Conservation (phyloP, 2,888 invertebrate species). For the Drosophila fulvimacula region DNA sequence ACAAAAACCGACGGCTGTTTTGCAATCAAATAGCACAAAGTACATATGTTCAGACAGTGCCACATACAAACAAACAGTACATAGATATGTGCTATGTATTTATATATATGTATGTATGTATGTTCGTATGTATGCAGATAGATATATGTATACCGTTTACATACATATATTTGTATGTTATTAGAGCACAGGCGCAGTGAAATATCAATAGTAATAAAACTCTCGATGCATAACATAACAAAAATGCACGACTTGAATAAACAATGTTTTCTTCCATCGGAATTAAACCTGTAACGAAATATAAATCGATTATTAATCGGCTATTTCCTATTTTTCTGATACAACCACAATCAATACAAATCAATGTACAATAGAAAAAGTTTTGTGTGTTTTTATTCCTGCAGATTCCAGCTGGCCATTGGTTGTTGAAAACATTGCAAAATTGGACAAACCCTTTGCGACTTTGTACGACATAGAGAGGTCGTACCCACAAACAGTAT, state of each 20-base stretch:
- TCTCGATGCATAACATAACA: conserved; percentile 38
- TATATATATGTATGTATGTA: conserved; percentile 10
- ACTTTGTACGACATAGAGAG: conserved; percentile 82
- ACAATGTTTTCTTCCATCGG: conserved; percentile 24
- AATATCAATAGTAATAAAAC: conserved; percentile 60
- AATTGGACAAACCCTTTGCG: conserved; percentile 83
- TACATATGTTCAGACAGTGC: conserved; percentile 35
- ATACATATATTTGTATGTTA: conserved; percentile 49
- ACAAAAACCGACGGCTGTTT: conserved; percentile 60
- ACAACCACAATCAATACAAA: conserved; percentile 31
- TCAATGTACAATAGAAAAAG: neutral
- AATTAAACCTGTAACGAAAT: conserved; percentile 27
- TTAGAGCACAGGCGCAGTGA: conserved; percentile 61
- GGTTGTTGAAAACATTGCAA: conserved; percentile 72
- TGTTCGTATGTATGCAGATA: neutral
- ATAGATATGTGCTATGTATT: conserved; percentile 27
- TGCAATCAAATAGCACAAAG: conserved; percentile 58
- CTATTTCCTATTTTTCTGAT: conserved; percentile 19
- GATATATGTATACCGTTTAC: conserved; percentile 18
- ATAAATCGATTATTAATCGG: conserved; percentile 45
- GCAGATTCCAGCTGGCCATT: conserved; percentile 62
- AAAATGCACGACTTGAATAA: conserved; percentile 19
- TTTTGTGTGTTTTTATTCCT: conserved; percentile 6
- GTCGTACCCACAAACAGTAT: conserved; percentile 80
- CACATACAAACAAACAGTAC: conserved; percentile 26